Evolutionary conservation across 35 echinoderm and acorn worm genomes (phyloP), one percentile per base, ranked within the genome.

Genomic region (Hemicentrotus pulcherrimus): DNA sequence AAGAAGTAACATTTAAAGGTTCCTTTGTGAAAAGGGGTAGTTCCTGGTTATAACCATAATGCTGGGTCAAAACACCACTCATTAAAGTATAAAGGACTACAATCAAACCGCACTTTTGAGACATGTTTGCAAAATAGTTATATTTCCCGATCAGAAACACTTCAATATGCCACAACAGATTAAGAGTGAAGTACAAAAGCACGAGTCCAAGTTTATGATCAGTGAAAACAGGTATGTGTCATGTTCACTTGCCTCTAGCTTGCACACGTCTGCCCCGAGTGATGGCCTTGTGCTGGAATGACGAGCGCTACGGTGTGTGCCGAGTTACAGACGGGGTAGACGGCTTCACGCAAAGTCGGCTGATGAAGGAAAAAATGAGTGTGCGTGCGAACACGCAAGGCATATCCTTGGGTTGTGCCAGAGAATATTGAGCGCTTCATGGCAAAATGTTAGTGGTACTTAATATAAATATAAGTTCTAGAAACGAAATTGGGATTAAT

Each of bases 21-120:
- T 92, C 88, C 88, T 91, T 41, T 14, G 58, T 61, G 52, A 95
- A 95, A 31, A 7, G 88, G 9, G 89, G 89, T 3, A 95, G 94
- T 90, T 90, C 88, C 46, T 93, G n/a, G 30, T 32, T 48, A 50
- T 46, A 58, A 48, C 46, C 91, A 58, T 93, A 31, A 19, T 93
- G 91, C 48, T 93, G 91, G 2, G 91, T 46, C 11, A 48, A 48
- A n/a, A 93, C 48, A 55, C 91, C 30, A 47, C 30, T 58, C 91
- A 31, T 14, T 13, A 32, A 93, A 31, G 30, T 31, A 52, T 6
- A 31, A 93, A 93, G 48, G 4, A 93, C 9, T 47, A 93, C 9
- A 58, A 93, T 32, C 22, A 93, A 47, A 47, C n/a, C 9, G 48
- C 16, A 31, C 2, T 24, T 31, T 46, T 11, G 22, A 93, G 45